Conservation (phyloP, 2,113 vertebrate genomes). For the Emydocephalus ijimae region DNA sequence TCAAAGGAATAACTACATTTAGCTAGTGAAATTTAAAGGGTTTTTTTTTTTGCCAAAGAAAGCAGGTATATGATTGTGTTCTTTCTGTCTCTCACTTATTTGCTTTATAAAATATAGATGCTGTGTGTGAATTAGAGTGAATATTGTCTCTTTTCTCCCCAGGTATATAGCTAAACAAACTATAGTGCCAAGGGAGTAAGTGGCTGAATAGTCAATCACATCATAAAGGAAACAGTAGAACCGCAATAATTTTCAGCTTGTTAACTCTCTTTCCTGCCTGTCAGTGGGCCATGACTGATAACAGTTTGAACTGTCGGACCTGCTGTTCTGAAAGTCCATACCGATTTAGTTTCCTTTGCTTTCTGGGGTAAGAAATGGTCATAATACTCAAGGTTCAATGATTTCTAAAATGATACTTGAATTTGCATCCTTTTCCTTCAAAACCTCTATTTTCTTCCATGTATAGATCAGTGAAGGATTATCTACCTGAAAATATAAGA, state of each 20-base stretch:
- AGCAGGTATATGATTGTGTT: background rate
- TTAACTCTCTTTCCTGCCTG: background rate
- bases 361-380: background rate
- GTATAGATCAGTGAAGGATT: background rate
- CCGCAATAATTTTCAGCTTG: background rate
- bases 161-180: background rate
- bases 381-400: background rate
- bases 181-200: background rate
- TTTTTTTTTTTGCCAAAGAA: background rate
- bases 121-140: background rate
- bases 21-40: background rate
- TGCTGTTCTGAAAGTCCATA: background rate
- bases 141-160: background rate
- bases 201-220: background rate
- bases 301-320: background rate
- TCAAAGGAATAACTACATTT: background rate
- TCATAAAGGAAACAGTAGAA: background rate
- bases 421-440: background rate
- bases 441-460: background rate
- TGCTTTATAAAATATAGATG: background rate
- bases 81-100: background rate
- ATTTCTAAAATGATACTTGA: slow-evolving; percentile 10
- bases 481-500: background rate
- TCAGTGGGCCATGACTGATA: background rate
- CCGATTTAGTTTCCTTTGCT: background rate